Evolutionary conservation across 2,888 invertebrate genomes (phyloP).

Genomic region (Gordius sp.): DNA sequence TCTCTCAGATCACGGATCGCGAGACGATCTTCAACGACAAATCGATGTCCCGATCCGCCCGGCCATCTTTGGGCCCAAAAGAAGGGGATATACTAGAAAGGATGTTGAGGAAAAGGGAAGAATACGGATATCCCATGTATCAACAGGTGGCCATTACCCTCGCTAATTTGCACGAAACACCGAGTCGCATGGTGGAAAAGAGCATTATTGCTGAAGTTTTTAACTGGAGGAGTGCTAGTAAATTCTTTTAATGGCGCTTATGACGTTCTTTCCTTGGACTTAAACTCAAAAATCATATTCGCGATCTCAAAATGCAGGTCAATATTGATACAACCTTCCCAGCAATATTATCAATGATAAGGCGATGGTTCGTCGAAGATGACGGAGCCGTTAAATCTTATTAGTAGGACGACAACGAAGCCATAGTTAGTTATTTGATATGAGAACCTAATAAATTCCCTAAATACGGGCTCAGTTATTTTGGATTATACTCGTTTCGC

Average conservation of each 20-base stretch:
- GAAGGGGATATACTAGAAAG: constrained; percentile 18
- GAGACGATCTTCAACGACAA: too few species aligned
- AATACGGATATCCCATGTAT: constrained; percentile 45
- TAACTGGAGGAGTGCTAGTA: constrained; percentile 56
- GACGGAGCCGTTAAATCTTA: constrained; percentile 56
- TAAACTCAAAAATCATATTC: constrained; percentile 36
- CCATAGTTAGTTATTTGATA: constrained; percentile 56
- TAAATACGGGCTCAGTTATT: constrained; percentile 40
- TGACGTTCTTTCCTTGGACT: constrained; percentile 53
- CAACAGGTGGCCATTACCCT: constrained; percentile 68
- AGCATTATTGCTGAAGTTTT: constrained; percentile 67
- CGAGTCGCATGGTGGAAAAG: constrained; percentile 82
- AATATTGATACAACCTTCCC: too few species aligned
- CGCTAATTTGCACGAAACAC: constrained; percentile 89
- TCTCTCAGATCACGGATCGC: too few species aligned
- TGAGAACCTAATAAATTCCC: constrained; percentile 28
- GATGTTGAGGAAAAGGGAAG: constrained; percentile 39
- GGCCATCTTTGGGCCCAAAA: too few species aligned
- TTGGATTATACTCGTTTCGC: too few species aligned
- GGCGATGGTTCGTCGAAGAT: constrained; percentile 63
- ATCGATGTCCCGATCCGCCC: too few species aligned
- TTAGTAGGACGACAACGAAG: constrained; percentile 67
- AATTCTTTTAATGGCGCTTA: constrained; percentile 60
- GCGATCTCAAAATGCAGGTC: too few species aligned
- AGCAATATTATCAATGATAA: background rate